phyloP scores from a whole-genome alignment of 2,113 vertebrate species.

The Rallus limicola region DNA sequence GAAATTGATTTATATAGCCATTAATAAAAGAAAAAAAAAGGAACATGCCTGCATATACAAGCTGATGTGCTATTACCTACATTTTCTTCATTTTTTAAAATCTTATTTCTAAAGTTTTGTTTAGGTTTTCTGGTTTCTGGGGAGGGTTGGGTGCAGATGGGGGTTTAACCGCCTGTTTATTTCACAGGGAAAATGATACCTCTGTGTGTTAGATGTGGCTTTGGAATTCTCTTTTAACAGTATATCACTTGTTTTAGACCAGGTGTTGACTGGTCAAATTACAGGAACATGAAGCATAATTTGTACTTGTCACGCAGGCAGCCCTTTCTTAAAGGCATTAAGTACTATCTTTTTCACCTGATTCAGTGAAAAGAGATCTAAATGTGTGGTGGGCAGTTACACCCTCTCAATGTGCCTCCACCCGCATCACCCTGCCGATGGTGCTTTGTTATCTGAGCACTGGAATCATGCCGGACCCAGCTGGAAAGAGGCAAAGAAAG shows the following conservation, averaged over 20 bases:
- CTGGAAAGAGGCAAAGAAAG: slow-evolving; percentile 31
- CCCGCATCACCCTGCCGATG: not conserved
- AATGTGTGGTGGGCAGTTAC: not conserved
- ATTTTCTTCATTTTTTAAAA: not conserved
- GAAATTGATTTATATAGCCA: not conserved
- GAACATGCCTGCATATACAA: not conserved
- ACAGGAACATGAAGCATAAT: slow-evolving; percentile 56
- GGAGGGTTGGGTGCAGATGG: not conserved
- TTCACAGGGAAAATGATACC: slow-evolving; percentile 24
- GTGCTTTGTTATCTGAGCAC: slow-evolving; percentile 30
- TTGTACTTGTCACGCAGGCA: slow-evolving; percentile 55
- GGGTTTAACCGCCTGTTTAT: slow-evolving; percentile 55
- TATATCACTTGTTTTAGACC: slow-evolving; percentile 50
- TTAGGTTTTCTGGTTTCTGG: slow-evolving; percentile 28
- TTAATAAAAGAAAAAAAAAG: not conserved
- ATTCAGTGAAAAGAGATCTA: slow-evolving; percentile 46
- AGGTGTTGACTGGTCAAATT: slow-evolving; percentile 62
- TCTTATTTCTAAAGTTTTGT: not conserved
- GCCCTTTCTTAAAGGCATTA: slow-evolving; percentile 33
- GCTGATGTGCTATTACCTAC: not conserved
- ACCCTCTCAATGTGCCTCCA: not conserved
- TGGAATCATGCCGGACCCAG: slow-evolving; percentile 32
- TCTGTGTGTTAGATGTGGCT: slow-evolving; percentile 39
- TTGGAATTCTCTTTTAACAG: slow-evolving; percentile 53
- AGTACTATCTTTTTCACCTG: slow-evolving; percentile 45